Evolutionary conservation across 64 coral and sea anemone species (phyloP).

Genomic region (Platygyra sinensis): DNA sequence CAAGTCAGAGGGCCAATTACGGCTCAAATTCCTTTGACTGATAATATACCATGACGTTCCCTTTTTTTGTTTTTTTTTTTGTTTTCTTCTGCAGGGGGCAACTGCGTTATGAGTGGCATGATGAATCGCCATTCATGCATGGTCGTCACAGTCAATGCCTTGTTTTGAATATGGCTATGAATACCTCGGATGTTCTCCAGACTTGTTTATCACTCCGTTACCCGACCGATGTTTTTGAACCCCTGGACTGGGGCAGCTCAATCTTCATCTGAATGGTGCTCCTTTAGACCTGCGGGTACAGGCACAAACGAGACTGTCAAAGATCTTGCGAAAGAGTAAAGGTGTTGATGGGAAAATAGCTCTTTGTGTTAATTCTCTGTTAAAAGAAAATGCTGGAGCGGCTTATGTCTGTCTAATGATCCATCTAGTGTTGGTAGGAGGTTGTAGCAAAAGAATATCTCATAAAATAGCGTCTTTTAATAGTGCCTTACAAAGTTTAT

Average conservation of each 20-base stretch:
- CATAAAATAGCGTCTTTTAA: too few species aligned
- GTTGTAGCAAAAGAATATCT: too few species aligned
- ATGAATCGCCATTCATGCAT: constrained; percentile 70
- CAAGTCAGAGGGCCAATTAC: too few species aligned
- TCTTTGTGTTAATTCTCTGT: background rate
- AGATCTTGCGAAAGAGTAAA: constrained; percentile 94
- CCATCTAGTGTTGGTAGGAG: too few species aligned
- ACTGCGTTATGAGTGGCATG: constrained; percentile 92
- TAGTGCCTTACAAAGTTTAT: too few species aligned
- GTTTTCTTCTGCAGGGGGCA: constrained; percentile 80
- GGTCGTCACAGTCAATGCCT: constrained; percentile 85
- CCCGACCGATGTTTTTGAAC: constrained; percentile 97
- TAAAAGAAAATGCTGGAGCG: too few species aligned
- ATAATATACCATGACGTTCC: too few species aligned
- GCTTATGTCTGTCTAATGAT: too few species aligned
- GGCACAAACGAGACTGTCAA: constrained; percentile 99
- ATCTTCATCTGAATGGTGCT: constrained; percentile 91
- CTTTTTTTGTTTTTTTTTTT: too few species aligned
- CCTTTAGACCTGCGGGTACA: constrained; percentile 92
- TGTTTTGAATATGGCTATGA: constrained; percentile 97
- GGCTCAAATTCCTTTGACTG: too few species aligned
- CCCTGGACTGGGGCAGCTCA: constrained; percentile 90
- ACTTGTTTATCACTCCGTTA: constrained; percentile 94
- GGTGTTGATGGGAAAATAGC: background rate
- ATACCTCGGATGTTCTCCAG: constrained; percentile 91